Percentiles rank a stretch among this genome's conserved stretches.
These are phyloP conservation scores for Astreopora myriophthalma DNA, from an alignment of 64 coral and sea anemone genomes.

Conservation along the genomic window DNA sequence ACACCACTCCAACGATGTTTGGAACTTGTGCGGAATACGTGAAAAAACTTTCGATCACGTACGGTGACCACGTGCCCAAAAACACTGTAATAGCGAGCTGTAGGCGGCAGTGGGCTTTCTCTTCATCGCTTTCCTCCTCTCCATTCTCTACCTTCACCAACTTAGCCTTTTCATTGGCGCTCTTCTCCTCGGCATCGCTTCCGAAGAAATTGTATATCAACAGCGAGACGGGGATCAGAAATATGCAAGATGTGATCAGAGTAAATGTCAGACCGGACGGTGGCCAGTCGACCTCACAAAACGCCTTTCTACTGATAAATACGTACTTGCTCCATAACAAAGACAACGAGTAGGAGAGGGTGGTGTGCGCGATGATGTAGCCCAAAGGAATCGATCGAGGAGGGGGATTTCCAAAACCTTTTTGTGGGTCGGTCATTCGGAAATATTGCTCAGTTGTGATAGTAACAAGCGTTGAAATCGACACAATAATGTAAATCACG, in stretches of 20 bases:
- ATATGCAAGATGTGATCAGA: constrained; percentile 80
- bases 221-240: constrained; percentile 89
- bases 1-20: constrained; percentile 83
- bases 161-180: constrained; percentile 42
- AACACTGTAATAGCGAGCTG: constrained; percentile 82
- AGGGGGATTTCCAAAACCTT: not conserved
- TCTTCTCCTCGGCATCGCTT: constrained; percentile 21
- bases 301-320: constrained; percentile 96
- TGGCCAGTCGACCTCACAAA: constrained; percentile 93
- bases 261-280: constrained; percentile 84
- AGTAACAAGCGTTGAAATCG: constrained; percentile 92
- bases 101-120: constrained; percentile 60
- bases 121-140: constrained; percentile 26
- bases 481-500: constrained; percentile 96
- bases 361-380: constrained; percentile 96
- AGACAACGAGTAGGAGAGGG: constrained; percentile 92
- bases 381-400: constrained; percentile 80
- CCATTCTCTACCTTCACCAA: constrained; percentile 27
- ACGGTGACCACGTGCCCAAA: constrained; percentile 87
- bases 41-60: constrained; percentile 95
- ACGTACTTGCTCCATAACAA: constrained; percentile 98
- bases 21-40: constrained; percentile 65
- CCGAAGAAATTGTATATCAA: constrained; percentile 85
- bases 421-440: constrained; percentile 52
- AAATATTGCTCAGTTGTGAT: constrained; percentile 93